These are phyloP conservation scores for Elaeidobius kamerunicus DNA, from an alignment of 2,888 invertebrate genomes.

Conservation along the genomic window DNA sequence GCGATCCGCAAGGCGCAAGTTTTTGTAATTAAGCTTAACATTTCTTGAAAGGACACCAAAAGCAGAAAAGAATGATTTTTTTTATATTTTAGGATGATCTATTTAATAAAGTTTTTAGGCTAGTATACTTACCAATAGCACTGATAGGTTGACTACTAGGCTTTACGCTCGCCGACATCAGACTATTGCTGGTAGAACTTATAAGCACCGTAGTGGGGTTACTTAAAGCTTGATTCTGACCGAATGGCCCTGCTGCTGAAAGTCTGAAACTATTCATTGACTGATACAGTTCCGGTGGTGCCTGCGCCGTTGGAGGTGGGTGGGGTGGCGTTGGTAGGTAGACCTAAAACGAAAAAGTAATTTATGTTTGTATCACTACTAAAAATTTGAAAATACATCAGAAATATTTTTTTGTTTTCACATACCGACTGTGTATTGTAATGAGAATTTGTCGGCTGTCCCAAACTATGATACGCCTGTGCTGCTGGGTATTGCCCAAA, in stretches of 20 bases:
- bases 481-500: constrained; percentile 69
- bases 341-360: constrained; percentile 18
- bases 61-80: too few species aligned
- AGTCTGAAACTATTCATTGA: constrained; percentile 48
- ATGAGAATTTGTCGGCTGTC: constrained; percentile 56
- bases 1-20: too few species aligned
- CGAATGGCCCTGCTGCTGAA: constrained; percentile 63
- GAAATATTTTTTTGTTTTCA: too few species aligned
- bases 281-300: constrained; percentile 70
- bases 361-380: too few species aligned
- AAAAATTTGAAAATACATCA: too few species aligned
- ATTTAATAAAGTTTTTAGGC: too few species aligned
- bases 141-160: constrained; percentile 74
- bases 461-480: constrained; percentile 53
- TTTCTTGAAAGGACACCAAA: too few species aligned
- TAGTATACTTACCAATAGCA: constrained; percentile 63
- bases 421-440: constrained; percentile 57
- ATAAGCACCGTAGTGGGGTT: constrained; percentile 87
- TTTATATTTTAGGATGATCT: too few species aligned
- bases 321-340: constrained; percentile 28
- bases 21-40: too few species aligned
- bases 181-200: constrained; percentile 79
- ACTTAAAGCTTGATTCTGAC: constrained; percentile 77
- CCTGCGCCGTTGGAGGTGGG: constrained; percentile 53
- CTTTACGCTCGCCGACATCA: constrained; percentile 87